Base-by-base conservation (phyloP, 2,797 vertebrate species). In the Graptemys geographica region DNA sequence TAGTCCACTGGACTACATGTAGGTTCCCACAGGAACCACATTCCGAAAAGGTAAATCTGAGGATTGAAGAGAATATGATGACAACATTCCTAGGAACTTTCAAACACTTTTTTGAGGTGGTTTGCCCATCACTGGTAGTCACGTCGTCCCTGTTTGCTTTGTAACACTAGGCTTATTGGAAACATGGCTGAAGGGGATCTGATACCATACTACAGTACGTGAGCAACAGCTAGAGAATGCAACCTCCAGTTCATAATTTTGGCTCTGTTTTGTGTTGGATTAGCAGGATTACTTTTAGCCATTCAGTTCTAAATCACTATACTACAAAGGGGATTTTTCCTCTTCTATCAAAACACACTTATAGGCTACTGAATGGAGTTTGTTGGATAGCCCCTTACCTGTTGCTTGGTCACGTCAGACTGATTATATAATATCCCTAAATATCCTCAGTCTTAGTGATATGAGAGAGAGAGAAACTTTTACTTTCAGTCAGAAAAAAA, bases 271-370 rank as follows among this genome's bases (percentile, higher is more conserved):
- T 81, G 13, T 79, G 1, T 81, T 93, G 23, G 79, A 10, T 31
- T 86, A 5, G 0, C 25, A 47, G 84, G 8, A 8, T 85, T 44
- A 90, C 74, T 83, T 81, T 47, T 82, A 87, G 47, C 8, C 94
- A n/a, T 16, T 87, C n/a, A 80, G 79, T 88, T 82, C 57, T 93
- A 93, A 84, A 94, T 92, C 89, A 85, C 57, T 84, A 78, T 47
- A 74, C 89, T 33, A 87, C 15, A 78, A 7, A 87, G 93, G 37
- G 57, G 15, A 28, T 6, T 94, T 91, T 25, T 86, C 5, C 1
- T 3, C 41, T 25, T 86, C 65, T 87, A 93, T 95, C 51, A 88
- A 90, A 94, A 41, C 80, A 27, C 15, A 59, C 88, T 74, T 80
- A 13, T 79, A 92, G 59, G 21, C 57, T 90, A 33, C 12, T 69